Evolutionary conservation across 2,113 vertebrate species (phyloP).

Genomic region (Eubucco bourcierii): DNA sequence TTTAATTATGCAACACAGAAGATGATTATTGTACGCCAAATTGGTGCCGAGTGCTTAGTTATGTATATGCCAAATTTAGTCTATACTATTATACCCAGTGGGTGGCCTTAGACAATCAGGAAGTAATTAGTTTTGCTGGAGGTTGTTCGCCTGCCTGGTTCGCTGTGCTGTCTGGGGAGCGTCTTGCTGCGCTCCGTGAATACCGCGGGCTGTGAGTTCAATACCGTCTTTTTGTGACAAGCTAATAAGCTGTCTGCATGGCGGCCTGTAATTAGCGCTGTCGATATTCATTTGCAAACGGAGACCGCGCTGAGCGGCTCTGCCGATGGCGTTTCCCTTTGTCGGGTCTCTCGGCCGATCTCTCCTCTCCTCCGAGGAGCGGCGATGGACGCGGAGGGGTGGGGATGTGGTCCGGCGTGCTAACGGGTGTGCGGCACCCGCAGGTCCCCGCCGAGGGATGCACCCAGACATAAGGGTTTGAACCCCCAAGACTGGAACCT

Average conservation of each 20-base stretch:
- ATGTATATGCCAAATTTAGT: conserved; percentile 73
- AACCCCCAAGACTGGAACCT: background rate
- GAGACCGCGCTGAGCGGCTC: conserved; percentile 4
- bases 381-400: background rate
- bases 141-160: conserved; percentile 64
- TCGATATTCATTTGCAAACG: conserved; percentile 62
- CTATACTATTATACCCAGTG: conserved; percentile 76
- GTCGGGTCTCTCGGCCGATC: background rate
- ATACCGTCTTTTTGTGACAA: conserved; percentile 50
- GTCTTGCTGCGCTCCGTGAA: conserved; percentile 68
- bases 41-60: conserved; percentile 70
- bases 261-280: conserved; percentile 66
- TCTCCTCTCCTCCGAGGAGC: background rate
- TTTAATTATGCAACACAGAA: conserved; percentile 70
- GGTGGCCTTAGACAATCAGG: conserved; percentile 78
- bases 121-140: conserved; percentile 77
- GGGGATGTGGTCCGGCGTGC: accelerated
- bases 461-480: accelerated
- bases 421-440: accelerated
- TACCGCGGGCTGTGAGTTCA: conserved; percentile 43
- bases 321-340: background rate
- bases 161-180: conserved; percentile 69
- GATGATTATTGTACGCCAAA: conserved; percentile 70
- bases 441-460: accelerated
- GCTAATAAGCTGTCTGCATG: conserved; percentile 63